Conservation (phyloP, 2,888 invertebrate species). For the Plebejus argus region DNA sequence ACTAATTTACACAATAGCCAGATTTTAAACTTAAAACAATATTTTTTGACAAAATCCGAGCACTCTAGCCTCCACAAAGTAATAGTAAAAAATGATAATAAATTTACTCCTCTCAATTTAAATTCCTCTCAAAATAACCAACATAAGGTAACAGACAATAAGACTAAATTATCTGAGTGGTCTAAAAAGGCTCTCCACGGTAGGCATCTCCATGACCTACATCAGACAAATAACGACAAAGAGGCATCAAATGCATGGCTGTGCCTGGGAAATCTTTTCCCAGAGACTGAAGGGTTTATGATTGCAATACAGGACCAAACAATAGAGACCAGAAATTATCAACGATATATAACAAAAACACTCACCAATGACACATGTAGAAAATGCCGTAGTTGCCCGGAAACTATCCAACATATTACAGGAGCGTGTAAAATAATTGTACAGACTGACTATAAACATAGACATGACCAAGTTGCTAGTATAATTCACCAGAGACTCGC, state of each 20-base stretch:
- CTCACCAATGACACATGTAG: too few species aligned
- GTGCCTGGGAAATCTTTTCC: slow-evolving; percentile 35
- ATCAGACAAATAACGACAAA: slow-evolving; percentile 34
- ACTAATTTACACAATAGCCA: slow-evolving; percentile 29
- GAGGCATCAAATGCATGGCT: slow-evolving; percentile 39
- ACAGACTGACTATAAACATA: too few species aligned
- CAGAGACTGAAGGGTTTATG: slow-evolving; percentile 23
- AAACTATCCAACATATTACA: too few species aligned
- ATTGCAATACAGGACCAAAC: too few species aligned
- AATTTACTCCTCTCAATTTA: background rate
- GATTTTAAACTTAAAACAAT: slow-evolving; percentile 1
- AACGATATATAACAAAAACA: too few species aligned
- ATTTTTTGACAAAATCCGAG: slow-evolving; percentile 1
- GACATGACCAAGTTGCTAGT: too few species aligned
- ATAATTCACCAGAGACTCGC: too few species aligned
- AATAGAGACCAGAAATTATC: too few species aligned
- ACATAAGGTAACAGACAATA: background rate
- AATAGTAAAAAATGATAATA: background rate
- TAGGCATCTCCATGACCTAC: background rate
- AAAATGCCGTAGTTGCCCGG: too few species aligned
- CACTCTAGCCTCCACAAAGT: slow-evolving; percentile 3
- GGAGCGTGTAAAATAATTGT: too few species aligned
- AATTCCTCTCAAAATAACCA: background rate
- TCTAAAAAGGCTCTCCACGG: background rate
- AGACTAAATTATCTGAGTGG: background rate